These are phyloP conservation scores for Pseudeuparius sepicola DNA, from an alignment of 2,888 invertebrate species.

Conservation along the genomic window DNA sequence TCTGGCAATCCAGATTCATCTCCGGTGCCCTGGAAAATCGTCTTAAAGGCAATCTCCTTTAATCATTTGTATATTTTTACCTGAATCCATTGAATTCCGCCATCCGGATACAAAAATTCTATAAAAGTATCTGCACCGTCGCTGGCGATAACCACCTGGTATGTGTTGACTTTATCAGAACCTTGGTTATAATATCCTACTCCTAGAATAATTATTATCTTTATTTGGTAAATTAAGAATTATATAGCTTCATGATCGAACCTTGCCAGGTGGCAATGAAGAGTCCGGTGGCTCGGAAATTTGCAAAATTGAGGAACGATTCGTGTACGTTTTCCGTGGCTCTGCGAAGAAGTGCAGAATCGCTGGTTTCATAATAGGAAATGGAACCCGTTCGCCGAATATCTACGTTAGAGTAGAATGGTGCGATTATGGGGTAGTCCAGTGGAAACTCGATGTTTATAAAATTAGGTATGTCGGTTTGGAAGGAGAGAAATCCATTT, in stretches of 20 bases:
- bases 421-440: slow-evolving; percentile 81
- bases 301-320: slow-evolving; percentile 58
- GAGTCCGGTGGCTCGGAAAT: slow-evolving; percentile 67
- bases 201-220: slow-evolving; percentile 37
- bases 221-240: no score
- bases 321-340: slow-evolving; percentile 62
- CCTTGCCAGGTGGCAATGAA: slow-evolving; percentile 82
- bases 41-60: no score
- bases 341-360: slow-evolving; percentile 50
- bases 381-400: slow-evolving; percentile 62
- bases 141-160: slow-evolving; percentile 67
- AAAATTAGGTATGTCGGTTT: slow-evolving; percentile 78
- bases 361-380: slow-evolving; percentile 60
- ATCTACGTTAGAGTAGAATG: slow-evolving; percentile 87
- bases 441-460: slow-evolving; percentile 82
- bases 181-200: slow-evolving; percentile 68
- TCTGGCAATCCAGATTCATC: slow-evolving; percentile 73
- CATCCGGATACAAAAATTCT: slow-evolving; percentile 77
- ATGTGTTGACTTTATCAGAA: slow-evolving; percentile 72
- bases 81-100: slow-evolving; percentile 88
- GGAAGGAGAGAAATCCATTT: slow-evolving; percentile 82
- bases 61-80: no score
- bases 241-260: no score
- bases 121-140: slow-evolving; percentile 75
- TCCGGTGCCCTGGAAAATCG: slow-evolving; percentile 62